A percentile compares a stretch with the other conserved stretches of the same genome.
These are phyloP conservation scores for Erebia palarica DNA, from an alignment of 2,888 invertebrate genomes.

Conservation along the genomic window DNA sequence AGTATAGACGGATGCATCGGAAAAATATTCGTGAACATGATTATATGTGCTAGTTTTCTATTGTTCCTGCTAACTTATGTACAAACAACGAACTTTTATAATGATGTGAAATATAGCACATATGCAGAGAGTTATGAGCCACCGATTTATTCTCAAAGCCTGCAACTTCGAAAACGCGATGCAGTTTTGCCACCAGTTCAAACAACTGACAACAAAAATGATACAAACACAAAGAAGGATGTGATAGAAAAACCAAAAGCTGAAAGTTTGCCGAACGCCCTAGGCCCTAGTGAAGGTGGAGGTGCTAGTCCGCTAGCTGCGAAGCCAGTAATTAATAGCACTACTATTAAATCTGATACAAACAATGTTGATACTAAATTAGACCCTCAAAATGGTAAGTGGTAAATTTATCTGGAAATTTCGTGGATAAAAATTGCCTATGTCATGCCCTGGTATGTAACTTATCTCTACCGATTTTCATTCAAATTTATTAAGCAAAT, in stretches of 20 bases:
- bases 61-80: constrained; percentile 35
- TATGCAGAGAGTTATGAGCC: constrained; percentile 6
- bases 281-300: constrained; percentile 17
- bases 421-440: no score
- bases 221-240: constrained; percentile 4
- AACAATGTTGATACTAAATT: constrained; percentile 2
- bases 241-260: not conserved
- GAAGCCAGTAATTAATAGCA: not conserved
- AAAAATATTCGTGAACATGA: constrained; percentile 34
- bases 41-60: constrained; percentile 30
- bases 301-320: not conserved
- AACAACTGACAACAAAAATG: constrained; percentile 10
- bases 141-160: not conserved
- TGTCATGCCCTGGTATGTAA: no score
- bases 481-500: no score
- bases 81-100: constrained; percentile 29
- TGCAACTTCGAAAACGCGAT: constrained; percentile 30
- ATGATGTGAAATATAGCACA: constrained; percentile 10
- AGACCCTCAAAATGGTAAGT: constrained; percentile 11
- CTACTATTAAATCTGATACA: constrained; percentile 4
- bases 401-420: no score
- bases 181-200: constrained; percentile 13
- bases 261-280: not conserved
- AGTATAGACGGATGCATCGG: constrained; percentile 10
- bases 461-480: no score